These are phyloP conservation scores for Acrobasis consociella DNA, from an alignment of 2,888 invertebrate genomes.

Conservation along the genomic window DNA sequence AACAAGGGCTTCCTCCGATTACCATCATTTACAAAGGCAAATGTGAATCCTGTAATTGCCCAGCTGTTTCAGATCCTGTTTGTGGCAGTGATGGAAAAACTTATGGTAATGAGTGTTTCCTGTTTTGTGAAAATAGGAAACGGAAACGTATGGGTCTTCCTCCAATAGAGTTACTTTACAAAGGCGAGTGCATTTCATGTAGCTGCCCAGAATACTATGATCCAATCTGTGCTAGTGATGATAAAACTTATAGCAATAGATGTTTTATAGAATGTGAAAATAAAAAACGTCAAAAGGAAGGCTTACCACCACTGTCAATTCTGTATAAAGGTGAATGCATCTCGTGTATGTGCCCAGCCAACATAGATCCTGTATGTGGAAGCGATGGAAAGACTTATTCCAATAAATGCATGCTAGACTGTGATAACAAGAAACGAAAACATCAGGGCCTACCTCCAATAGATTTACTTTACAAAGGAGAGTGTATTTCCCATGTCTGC, in stretches of 20 bases:
- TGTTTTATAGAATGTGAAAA: not conserved
- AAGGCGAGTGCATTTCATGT: conserved; percentile 19
- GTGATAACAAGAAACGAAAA: conserved; percentile 36
- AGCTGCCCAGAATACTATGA: conserved; percentile 9
- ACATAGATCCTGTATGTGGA: conserved; percentile 33
- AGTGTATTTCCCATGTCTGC: conserved; percentile 19
- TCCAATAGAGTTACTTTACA: not conserved
- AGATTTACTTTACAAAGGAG: not conserved
- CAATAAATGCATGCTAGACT: conserved; percentile 17
- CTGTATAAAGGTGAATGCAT: conserved; percentile 16
- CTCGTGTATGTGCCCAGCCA: not conserved
- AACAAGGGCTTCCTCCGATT: conserved; percentile 21
- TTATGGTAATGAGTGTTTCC: conserved; percentile 30
- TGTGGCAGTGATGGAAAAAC: conserved; percentile 29
- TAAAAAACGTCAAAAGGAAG: conserved; percentile 3
- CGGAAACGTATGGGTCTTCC: conserved; percentile 4
- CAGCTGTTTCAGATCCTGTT: not conserved
- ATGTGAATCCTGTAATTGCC: conserved; percentile 20
- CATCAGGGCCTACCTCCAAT: conserved; percentile 23
- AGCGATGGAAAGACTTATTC: conserved; percentile 33
- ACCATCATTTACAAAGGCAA: conserved; percentile 5
- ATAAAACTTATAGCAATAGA: not conserved
- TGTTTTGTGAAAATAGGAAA: not conserved
- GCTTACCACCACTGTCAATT: conserved; percentile 11
- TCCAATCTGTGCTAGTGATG: conserved; percentile 21